phyloP scores from a whole-genome alignment of 2,113 vertebrate species.

The Falcunculus frontatus region DNA sequence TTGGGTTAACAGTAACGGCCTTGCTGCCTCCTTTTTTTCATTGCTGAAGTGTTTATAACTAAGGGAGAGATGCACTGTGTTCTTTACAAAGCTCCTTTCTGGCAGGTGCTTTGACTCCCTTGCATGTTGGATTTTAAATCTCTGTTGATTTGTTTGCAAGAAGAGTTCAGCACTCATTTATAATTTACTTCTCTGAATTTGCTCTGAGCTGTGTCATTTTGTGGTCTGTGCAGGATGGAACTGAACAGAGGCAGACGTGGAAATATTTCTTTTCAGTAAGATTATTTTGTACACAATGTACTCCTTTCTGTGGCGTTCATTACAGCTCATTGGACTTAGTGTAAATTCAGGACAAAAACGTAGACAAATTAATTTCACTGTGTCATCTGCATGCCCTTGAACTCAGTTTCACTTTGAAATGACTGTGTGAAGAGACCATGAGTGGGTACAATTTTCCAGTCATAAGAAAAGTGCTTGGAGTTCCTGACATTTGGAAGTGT shows the following conservation, averaged over 20 bases:
- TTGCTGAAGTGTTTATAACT: background rate
- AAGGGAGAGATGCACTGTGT: background rate
- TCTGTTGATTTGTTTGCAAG: background rate
- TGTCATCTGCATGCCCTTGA: background rate
- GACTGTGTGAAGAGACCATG: background rate
- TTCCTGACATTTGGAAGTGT: background rate
- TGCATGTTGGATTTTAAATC: background rate
- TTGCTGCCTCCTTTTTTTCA: background rate
- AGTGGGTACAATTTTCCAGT: background rate
- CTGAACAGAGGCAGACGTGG: background rate
- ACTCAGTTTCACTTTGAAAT: background rate
- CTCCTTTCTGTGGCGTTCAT: background rate
- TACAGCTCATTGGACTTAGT: background rate
- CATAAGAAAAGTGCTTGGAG: background rate
- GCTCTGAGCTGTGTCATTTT: background rate
- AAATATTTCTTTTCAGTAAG: background rate
- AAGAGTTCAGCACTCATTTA: background rate
- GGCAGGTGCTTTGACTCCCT: background rate
- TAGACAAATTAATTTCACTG: background rate
- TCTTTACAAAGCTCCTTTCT: background rate
- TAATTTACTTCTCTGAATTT: background rate
- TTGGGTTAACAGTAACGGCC: background rate
- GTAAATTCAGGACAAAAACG: background rate
- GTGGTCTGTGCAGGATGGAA: background rate
- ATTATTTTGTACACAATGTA: background rate